Evolutionary conservation across 1,140 invertebrate genomes (phyloP).

Genomic region (Mylabris phalerata): DNA sequence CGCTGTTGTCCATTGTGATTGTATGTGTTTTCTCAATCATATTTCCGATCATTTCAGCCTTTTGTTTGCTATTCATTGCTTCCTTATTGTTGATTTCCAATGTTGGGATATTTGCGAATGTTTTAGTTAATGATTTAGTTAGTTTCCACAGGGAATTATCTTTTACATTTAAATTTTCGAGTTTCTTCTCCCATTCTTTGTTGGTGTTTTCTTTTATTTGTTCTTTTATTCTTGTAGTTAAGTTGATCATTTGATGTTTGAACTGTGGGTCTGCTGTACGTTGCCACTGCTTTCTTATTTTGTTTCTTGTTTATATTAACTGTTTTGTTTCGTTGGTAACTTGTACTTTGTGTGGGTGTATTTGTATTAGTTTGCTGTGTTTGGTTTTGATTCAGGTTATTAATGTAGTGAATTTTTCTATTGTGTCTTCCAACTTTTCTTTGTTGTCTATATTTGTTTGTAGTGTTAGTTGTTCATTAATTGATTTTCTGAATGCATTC

Average conservation of each 20-base stretch:
- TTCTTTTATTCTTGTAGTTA: not conserved
- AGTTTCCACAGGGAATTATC: no score
- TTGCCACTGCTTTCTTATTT: conserved; percentile 2
- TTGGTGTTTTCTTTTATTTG: not conserved
- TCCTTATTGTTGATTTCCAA: no score
- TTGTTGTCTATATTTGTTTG: conserved; percentile 1
- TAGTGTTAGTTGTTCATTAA: not conserved
- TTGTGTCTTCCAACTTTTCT: conserved; percentile 1
- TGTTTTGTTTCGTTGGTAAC: not conserved
- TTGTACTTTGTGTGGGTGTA: not conserved
- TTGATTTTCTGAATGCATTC: conserved; percentile 3
- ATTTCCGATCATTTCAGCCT: no score
- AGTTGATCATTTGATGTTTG: not conserved
- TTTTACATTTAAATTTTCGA: no score
- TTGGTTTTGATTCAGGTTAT: not conserved
- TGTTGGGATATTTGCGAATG: no score
- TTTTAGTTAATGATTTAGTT: no score
- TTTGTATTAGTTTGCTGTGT: not conserved
- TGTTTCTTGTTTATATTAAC: not conserved
- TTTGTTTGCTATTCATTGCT: no score
- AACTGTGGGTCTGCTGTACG: not conserved
- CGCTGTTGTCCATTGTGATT: no score
- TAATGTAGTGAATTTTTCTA: not conserved
- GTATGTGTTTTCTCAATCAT: no score
- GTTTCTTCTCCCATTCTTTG: no score